Evolutionary conservation across 2,797 vertebrate species (phyloP), one percentile per base, ranked within the genome.

Genomic region (Smutsia gigantea): DNA sequence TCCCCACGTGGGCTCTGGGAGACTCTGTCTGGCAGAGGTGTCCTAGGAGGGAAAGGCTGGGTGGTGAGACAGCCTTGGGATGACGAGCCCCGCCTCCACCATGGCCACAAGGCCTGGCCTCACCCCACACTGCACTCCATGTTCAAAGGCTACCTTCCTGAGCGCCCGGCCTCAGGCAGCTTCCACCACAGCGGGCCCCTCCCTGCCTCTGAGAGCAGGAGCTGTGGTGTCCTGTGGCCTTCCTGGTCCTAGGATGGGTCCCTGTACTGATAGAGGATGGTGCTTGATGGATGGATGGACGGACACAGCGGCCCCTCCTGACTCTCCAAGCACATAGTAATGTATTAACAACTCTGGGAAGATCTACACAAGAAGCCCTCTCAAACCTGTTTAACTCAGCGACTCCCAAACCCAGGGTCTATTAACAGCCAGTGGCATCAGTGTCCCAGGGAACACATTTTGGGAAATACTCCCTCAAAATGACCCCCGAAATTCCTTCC

Each of bases 11-110:
- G 29, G 51, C 42, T 23, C 69, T 57, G 9, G 18, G 85, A 46
- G 37, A 14, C 31, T 49, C 21, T 2, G 51, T 46, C 46, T 42
- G 57, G n/a, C 4, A 8, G 71, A 17, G 27, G 8, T 0, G n/a
- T 34, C 51, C 57, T 39, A 42, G 53, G 21, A 81, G 74, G 57
- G 59, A 49, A 61, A 13, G 57, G 46, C 23, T 18, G 19, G 34
- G 46, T 12, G 12, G n/a, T 14, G 27, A 61, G 72, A 46, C 7
- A n/a, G 78, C 29, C 55, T n/a, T 0, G 3, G 59, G 37, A 46
- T 46, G 46, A 11, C 10, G 46, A 46, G 10, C 46, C 46, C 46
- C 11, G 46, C 5, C 2, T 10, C 15, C 51, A 25, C 25, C 1
- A 14, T 1, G 31, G 87, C n/a, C 34, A 3, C 51, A 1, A 15